phyloP scores from a whole-genome alignment of 2,888 invertebrate genomes.

The Busseola fusca region DNA sequence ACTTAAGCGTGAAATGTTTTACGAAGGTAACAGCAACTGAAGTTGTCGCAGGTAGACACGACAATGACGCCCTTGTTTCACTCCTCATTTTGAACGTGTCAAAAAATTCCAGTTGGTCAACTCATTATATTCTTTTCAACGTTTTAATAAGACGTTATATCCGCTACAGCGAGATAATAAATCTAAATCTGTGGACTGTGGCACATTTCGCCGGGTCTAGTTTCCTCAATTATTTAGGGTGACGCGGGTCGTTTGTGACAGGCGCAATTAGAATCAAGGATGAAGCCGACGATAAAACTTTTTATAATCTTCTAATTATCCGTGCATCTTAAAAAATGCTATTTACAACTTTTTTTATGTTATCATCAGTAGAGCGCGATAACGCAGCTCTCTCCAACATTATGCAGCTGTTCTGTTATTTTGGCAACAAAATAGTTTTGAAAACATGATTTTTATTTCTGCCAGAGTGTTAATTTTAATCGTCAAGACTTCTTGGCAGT shows the following conservation, averaged over 20 bases:
- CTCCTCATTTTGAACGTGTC: constrained; percentile 2
- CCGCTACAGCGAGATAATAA: constrained; percentile 49
- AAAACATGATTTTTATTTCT: constrained; percentile 83
- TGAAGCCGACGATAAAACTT: constrained; percentile 50
- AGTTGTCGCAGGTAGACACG: neutral
- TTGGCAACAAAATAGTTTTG: constrained; percentile 83
- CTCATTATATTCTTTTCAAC: constrained; percentile 37
- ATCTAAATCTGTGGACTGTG: constrained; percentile 60
- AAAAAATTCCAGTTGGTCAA: constrained; percentile 30
- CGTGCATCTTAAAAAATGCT: constrained; percentile 48
- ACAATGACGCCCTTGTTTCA: neutral
- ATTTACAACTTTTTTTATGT: constrained; percentile 47
- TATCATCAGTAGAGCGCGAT: constrained; percentile 62
- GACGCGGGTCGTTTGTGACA: constrained; percentile 55
- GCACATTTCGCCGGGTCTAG: constrained; percentile 50
- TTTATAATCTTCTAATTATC: constrained; percentile 58
- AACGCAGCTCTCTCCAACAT: constrained; percentile 63
- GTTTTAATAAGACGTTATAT: constrained; percentile 45
- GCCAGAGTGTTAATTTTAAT: constrained; percentile 83
- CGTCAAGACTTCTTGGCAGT: constrained; percentile 86
- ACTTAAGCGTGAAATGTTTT: neutral
- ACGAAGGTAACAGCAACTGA: neutral
- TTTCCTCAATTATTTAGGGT: constrained; percentile 61
- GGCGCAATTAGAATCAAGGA: constrained; percentile 62
- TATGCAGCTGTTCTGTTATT: constrained; percentile 84